Base-by-base conservation (phyloP, 1,140 invertebrate species). In the Lepidurus apus region DNA sequence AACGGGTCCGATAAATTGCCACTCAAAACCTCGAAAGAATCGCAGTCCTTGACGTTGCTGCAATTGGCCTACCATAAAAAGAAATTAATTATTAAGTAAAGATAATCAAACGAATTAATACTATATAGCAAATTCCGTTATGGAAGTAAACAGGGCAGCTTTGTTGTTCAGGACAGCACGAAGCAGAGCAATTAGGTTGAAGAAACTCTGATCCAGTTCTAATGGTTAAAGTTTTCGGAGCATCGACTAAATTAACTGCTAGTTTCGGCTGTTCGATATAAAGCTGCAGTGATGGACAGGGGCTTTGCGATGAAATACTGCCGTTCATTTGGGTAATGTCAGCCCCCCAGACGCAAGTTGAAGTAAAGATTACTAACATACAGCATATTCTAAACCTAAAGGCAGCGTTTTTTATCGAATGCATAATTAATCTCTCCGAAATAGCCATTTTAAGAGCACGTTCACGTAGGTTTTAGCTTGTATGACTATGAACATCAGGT, bases 101-200 rank as follows among this genome's bases (percentile, higher is more conserved):
- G n/a, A 8, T 5, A 26, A 73, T 53, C 21, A 77, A 45, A 6
- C 44, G 21, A 77, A 44, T 73, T 42, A 75, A 81, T 81, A 93
- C 88, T 85, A 92, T 91, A 83, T 89, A 95, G 84, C 93, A 95
- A 75, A 89, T 91, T 24, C 85, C 84, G 81, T 93, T 90, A 79
- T 89, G 89, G 83, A 93, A 91, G 82, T 95, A 90, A 6, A 91
- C 93, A 80, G 94, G 89, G 85, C 95, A 92, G 83, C 94, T 95
- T 1, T 84, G 81, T 1, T 87, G 84, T 53, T 89, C 86, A 1
- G 85, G 84, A 83, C 94, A 95, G 83, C 94, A 95, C 45, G 88
- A 86, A 81, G 53, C 53, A 65, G 17, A n/a, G 21, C 53, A 65
- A 17, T 65, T 65, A 13, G 21, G 6, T n/a, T 7, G 53, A 7